These are phyloP conservation scores for Caradrina kadenii DNA, from an alignment of 2,888 invertebrate genomes.

Conservation along the genomic window DNA sequence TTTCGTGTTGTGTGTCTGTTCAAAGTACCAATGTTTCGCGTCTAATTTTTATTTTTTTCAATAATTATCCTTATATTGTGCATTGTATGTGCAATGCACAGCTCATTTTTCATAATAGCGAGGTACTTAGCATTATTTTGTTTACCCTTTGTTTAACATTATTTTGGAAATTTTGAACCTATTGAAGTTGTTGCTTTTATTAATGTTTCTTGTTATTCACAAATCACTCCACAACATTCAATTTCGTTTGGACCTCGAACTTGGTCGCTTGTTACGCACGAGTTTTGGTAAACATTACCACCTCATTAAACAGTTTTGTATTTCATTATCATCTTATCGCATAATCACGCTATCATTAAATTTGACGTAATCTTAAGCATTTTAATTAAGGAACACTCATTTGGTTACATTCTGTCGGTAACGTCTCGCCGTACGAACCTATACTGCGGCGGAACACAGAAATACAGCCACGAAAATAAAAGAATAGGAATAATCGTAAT, in stretches of 20 bases:
- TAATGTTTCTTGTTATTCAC: background rate
- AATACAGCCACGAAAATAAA: background rate
- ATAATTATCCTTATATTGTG: no score
- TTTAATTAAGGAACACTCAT: slow-evolving; percentile 46
- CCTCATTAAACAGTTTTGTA: slow-evolving; percentile 10
- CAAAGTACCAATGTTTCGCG: no score
- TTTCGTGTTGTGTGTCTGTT: no score
- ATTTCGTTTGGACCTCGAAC: slow-evolving; percentile 28
- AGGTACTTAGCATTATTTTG: no score
- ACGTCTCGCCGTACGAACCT: slow-evolving; percentile 11
- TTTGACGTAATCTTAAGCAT: slow-evolving; percentile 53
- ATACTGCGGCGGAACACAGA: background rate
- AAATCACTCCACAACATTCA: background rate
- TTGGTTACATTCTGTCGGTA: slow-evolving; percentile 37
- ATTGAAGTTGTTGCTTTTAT: background rate
- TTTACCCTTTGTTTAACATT: no score
- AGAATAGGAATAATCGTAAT: background rate
- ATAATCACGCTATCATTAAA: slow-evolving; percentile 46
- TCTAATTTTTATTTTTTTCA: no score
- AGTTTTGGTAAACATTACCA: slow-evolving; percentile 12
- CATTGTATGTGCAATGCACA: background rate
- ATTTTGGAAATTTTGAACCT: background rate
- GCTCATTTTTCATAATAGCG: background rate
- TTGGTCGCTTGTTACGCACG: background rate
- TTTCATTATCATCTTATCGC: slow-evolving; percentile 52